phyloP scores from a whole-genome alignment of 2,888 invertebrate genomes.

The Monoplex corrugatus region DNA sequence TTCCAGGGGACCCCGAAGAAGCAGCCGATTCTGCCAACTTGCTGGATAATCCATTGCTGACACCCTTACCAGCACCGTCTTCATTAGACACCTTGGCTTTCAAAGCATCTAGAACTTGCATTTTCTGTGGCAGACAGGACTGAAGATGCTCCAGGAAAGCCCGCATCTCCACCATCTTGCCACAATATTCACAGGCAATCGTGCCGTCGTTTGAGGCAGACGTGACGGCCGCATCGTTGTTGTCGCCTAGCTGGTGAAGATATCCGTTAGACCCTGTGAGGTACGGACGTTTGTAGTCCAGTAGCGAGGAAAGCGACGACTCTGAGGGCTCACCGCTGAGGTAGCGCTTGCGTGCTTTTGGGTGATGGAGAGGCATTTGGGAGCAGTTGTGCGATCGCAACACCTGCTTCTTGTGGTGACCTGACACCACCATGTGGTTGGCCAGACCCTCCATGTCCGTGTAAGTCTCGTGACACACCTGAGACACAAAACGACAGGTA shows the following conservation, averaged over 20 bases:
- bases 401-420: constrained; percentile 95
- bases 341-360: background rate
- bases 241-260: background rate
- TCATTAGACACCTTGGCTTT: constrained; percentile 59
- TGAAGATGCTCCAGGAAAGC: constrained; percentile 96
- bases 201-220: background rate
- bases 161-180: constrained; percentile 95
- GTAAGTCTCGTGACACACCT: constrained; percentile 83
- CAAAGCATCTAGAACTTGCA: constrained; percentile 61
- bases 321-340: background rate
- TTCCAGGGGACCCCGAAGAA: background rate
- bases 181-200: constrained; percentile 93
- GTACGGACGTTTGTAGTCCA: background rate
- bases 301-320: background rate
- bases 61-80: constrained; percentile 36
- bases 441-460: constrained; percentile 96
- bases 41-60: background rate
- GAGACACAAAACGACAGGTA: background rate
- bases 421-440: constrained; percentile 98
- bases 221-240: background rate
- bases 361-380: background rate
- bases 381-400: constrained; percentile 61
- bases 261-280: background rate
- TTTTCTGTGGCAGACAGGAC: constrained; percentile 85
- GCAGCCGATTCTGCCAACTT: background rate